Base-by-base conservation (phyloP, 2,113 vertebrate species). In the Lota lota region DNA sequence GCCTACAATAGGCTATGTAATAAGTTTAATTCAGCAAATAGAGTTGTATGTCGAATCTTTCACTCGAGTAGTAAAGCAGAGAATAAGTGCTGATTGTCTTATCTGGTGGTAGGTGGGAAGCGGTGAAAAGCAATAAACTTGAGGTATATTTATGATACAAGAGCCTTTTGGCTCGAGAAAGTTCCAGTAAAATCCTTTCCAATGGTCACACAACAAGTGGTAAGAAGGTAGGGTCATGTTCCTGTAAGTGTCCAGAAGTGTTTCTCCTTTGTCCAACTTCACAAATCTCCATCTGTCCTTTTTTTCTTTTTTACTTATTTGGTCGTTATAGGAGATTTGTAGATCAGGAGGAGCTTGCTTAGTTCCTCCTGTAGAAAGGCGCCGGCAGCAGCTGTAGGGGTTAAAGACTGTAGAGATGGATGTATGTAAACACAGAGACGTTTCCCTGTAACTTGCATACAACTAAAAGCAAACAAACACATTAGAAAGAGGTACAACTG, bases 131-230 rank as follows among this genome's bases (percentile, higher is more conserved):
- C 22, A 56, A 67, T 64, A 70, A 75, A 69, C 56, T 75, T 89
- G 88, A 91, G 89, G 87, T 91, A 90, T 89, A 88, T 79, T 85
- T 84, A 88, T 72, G 67, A 80, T 83, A 84, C 62, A 76, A 77
- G 68, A 73, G 82, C 75, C 79, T 22, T 36, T 58, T 1, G 74
- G 75, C 78, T 77, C 66, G 72, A 75, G 74, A 68, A 47, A 73
- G 73, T 91, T 92, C 87, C 90, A 90, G 90, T 91, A 90, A 84
- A 90, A 86, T 85, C 78, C 70, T 75, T 80, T 75, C 28, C 66
- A 58, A 71, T 83, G 68, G 66, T 64, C 79, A 72, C 71, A 63
- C 80, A 66, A 83, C 67, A 12, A 68, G 60, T 24, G 47, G 40
- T 75, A 72, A 70, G 73, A 72, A 11, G 22, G 59, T 47, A 47